A percentile compares a stretch with the other conserved stretches of the same genome.
These are phyloP conservation scores for Drosophila trapezifrons DNA, from an alignment of 1,140 invertebrate genomes.

Conservation along the genomic window DNA sequence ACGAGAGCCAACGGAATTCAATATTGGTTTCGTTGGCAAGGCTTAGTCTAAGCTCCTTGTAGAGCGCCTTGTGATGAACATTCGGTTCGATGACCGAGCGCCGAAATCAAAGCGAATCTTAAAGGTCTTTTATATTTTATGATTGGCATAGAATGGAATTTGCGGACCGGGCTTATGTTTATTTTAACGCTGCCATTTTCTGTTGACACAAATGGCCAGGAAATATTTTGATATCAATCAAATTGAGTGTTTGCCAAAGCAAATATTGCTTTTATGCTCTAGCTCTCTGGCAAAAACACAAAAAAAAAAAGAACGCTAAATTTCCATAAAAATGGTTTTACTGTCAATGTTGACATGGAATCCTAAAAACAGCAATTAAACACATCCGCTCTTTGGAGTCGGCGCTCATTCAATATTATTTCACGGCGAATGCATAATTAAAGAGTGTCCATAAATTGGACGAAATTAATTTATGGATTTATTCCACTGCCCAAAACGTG, in stretches of 20 bases:
- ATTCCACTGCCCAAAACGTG: slow-evolving; percentile 18
- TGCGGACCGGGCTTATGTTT: slow-evolving; percentile 21
- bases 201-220: slow-evolving; percentile 9
- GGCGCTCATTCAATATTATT: slow-evolving; percentile 7
- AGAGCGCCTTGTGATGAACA: slow-evolving; percentile 23
- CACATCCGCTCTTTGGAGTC: slow-evolving; percentile 20
- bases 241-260: slow-evolving; percentile 21
- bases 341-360: slow-evolving; percentile 2
- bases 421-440: slow-evolving; percentile 28
- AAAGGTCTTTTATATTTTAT: slow-evolving; percentile 13
- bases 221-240: slow-evolving; percentile 45
- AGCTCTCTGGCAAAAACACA: too few relatives aligned
- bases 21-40: slow-evolving; percentile 27
- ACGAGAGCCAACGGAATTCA: slow-evolving; percentile 48
- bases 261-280: slow-evolving; percentile 26
- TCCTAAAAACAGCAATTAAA: slow-evolving; percentile 23
- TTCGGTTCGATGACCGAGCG: slow-evolving; percentile 58
- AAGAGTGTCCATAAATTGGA: slow-evolving; percentile 15
- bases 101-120: slow-evolving; percentile 38
- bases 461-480: slow-evolving; percentile 43
- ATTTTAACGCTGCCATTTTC: slow-evolving; percentile 28
- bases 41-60: slow-evolving; percentile 38
- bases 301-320: neutral
- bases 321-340: slow-evolving; percentile 4
- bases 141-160: slow-evolving; percentile 19